These are phyloP conservation scores for Phycodurus eques DNA, from an alignment of 2,113 vertebrate genomes.

Conservation along the genomic window DNA sequence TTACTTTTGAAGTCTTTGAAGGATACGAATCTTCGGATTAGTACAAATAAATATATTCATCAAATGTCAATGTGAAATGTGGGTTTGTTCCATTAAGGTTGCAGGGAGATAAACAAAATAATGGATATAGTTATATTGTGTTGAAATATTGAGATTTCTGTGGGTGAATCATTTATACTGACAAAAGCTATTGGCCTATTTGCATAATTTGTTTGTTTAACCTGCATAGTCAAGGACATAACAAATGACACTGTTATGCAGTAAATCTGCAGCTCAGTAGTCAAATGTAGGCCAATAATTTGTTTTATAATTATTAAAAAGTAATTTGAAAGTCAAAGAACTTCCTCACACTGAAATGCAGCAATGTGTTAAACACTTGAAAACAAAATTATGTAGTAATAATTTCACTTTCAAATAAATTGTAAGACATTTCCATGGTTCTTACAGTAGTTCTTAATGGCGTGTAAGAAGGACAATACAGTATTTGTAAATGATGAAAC, in stretches of 20 bases:
- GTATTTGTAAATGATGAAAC: neutral
- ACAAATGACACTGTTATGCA: constrained; percentile 54
- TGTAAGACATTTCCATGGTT: neutral
- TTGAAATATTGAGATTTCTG: constrained; percentile 18
- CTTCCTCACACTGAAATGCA: constrained; percentile 21
- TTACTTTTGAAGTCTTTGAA: neutral
- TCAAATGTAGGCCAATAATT: constrained; percentile 35
- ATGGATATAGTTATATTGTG: neutral
- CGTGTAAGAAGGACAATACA: neutral
- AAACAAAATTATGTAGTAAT: neutral
- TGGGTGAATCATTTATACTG: constrained; percentile 40
- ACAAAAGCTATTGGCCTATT: constrained; percentile 36
- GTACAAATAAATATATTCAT: neutral
- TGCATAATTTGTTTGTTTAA: constrained; percentile 60
- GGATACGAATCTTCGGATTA: neutral
- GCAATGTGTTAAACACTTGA: neutral
- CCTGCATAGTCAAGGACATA: constrained; percentile 67
- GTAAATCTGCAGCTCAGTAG: constrained; percentile 47
- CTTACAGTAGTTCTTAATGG: neutral
- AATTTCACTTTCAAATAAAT: neutral
- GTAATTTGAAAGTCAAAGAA: constrained; percentile 52
- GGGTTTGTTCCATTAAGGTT: neutral
- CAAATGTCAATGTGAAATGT: neutral
- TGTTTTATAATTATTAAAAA: constrained; percentile 42
- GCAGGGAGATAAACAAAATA: neutral